phyloP scores from a whole-genome alignment of 2,113 vertebrate genomes.

The Onychorhynchus coronatus region DNA sequence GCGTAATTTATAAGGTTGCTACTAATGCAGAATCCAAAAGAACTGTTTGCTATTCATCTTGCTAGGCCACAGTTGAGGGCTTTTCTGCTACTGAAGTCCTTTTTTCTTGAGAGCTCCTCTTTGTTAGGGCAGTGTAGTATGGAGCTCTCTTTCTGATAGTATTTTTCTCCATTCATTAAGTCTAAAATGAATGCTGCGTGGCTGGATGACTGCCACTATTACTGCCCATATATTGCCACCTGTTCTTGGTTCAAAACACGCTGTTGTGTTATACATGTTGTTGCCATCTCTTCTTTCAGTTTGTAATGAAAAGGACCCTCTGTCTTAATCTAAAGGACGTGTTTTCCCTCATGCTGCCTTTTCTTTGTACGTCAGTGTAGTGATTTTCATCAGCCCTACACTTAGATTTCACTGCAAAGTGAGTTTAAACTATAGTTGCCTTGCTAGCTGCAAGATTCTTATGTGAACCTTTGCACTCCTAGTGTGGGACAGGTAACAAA shows the following conservation, averaged over 20 bases:
- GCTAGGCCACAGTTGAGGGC: neutral
- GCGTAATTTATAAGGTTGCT: neutral
- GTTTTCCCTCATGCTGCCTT: neutral
- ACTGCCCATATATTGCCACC: neutral
- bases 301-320: neutral
- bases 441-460: neutral
- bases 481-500: neutral
- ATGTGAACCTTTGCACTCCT: neutral
- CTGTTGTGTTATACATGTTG: neutral
- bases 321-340: neutral
- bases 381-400: neutral
- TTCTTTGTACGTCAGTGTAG: neutral
- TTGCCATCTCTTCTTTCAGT: neutral
- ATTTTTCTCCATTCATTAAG: neutral
- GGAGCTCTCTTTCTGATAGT: neutral
- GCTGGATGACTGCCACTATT: neutral
- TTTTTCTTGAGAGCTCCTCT: neutral
- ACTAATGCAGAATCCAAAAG: neutral
- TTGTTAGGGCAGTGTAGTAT: neutral
- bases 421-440: neutral
- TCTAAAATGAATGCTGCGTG: neutral
- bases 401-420: neutral
- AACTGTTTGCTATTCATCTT: neutral
- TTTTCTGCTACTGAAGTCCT: neutral
- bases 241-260: neutral